Evolutionary conservation across 2,113 vertebrate species (phyloP).

Genomic region (Verasper variegatus): DNA sequence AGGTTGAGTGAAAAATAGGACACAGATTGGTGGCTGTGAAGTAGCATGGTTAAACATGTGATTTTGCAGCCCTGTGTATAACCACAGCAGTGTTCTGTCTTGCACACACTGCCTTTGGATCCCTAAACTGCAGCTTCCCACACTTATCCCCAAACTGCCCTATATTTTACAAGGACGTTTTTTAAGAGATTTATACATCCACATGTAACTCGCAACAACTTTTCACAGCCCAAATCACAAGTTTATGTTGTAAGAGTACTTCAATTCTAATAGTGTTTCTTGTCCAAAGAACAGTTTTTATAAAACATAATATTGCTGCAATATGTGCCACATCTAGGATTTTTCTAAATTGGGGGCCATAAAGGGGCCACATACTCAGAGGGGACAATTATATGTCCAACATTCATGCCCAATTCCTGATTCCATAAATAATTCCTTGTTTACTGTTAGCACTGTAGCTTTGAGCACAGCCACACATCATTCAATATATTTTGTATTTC

Average conservation of each 20-base stretch:
- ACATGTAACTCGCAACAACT: background rate
- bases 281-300: background rate
- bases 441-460: too few relatives aligned
- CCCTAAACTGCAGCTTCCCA: conserved; percentile 11
- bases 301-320: background rate
- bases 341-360: too few relatives aligned
- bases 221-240: background rate
- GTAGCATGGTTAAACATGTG: conserved; percentile 58
- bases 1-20: conserved; percentile 67
- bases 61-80: conserved; percentile 47
- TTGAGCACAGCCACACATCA: too few relatives aligned
- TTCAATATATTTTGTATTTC: too few relatives aligned
- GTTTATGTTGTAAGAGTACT: background rate
- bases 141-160: conserved; percentile 35
- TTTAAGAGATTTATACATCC: background rate
- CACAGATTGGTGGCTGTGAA: conserved; percentile 61
- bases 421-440: too few relatives aligned
- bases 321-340: too few relatives aligned
- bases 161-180: conserved; percentile 35
- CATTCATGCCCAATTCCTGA: too few relatives aligned
- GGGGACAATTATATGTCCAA: too few relatives aligned
- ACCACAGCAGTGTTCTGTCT: conserved; percentile 30
- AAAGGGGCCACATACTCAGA: too few relatives aligned
- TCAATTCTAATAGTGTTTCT: background rate
- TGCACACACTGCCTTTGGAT: conserved; percentile 24